A percentile compares a stretch with the other conserved stretches of the same genome.
Conservation (phyloP, 1,140 invertebrate genomes). For the Zaprionus lachaisei region DNA sequence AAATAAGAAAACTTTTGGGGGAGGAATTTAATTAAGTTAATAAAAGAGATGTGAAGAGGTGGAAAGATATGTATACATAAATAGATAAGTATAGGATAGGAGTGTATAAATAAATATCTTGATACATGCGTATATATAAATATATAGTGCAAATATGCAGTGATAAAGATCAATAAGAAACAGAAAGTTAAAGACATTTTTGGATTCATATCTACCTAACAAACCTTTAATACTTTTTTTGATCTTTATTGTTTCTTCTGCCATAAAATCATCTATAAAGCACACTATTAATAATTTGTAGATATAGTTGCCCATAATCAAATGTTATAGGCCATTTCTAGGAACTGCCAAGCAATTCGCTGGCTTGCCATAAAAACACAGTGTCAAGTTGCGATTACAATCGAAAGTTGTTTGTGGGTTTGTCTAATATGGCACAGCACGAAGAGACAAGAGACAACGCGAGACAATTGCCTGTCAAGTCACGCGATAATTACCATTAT, state of each 20-base stretch:
- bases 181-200: no score
- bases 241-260: background rate
- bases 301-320: background rate
- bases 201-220: no score
- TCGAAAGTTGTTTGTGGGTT: background rate
- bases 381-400: conserved; percentile 13
- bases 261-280: background rate
- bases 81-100: no score
- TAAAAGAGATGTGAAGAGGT: background rate
- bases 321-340: background rate
- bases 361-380: background rate
- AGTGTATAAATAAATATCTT: background rate
- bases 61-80: background rate
- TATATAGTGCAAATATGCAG: background rate
- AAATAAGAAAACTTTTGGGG: background rate
- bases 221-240: no score
- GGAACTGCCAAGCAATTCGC: background rate
- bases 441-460: background rate
- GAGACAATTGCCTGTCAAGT: conserved; percentile 5
- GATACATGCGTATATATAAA: background rate
- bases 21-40: background rate
- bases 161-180: no score
- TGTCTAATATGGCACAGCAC: conserved; percentile 1
- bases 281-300: background rate
- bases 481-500: conserved; percentile 34